phyloP scores from a whole-genome alignment of 35 echinoderm and acorn worm species.

The Ophioderma brevispina region DNA sequence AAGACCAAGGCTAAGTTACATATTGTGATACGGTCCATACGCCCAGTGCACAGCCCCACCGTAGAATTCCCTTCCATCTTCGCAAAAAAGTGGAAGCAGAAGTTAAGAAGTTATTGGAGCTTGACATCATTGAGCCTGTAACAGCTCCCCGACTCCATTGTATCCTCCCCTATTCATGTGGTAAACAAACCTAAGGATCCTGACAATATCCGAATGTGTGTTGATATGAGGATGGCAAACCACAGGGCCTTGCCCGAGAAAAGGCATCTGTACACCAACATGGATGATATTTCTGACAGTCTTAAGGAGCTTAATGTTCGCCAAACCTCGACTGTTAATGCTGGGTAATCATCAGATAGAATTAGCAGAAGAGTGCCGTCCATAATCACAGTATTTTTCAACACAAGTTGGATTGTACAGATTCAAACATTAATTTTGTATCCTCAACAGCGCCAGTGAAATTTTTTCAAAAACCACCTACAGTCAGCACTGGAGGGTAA shows the following conservation, averaged over 20 bases:
- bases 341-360: constrained; percentile 74
- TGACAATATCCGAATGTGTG: constrained; percentile 52
- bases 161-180: constrained; percentile 72
- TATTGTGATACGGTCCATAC: constrained; percentile 23
- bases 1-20: constrained; percentile 58
- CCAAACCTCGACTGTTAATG: constrained; percentile 53
- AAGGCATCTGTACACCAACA: constrained; percentile 74
- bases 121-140: constrained; percentile 79
- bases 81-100: constrained; percentile 55
- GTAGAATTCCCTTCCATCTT: constrained; percentile 68
- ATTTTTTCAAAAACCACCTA: constrained; percentile 80
- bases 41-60: constrained; percentile 69
- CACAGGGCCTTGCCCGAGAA: constrained; percentile 57
- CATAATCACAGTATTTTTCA: constrained; percentile 73
- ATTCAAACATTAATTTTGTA: constrained; percentile 71
- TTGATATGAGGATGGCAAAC: constrained; percentile 75
- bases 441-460: constrained; percentile 66
- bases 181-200: constrained; percentile 71
- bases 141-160: constrained; percentile 74
- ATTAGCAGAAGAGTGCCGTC: constrained; percentile 40
- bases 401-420: constrained; percentile 70
- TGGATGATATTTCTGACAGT: constrained; percentile 66
- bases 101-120: constrained; percentile 50
- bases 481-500: constrained; percentile 65
- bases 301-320: constrained; percentile 62